Evolutionary conservation across 2,113 vertebrate genomes (phyloP), one percentile per base, ranked within the genome.

Genomic region (Ancistrus triradiatus): DNA sequence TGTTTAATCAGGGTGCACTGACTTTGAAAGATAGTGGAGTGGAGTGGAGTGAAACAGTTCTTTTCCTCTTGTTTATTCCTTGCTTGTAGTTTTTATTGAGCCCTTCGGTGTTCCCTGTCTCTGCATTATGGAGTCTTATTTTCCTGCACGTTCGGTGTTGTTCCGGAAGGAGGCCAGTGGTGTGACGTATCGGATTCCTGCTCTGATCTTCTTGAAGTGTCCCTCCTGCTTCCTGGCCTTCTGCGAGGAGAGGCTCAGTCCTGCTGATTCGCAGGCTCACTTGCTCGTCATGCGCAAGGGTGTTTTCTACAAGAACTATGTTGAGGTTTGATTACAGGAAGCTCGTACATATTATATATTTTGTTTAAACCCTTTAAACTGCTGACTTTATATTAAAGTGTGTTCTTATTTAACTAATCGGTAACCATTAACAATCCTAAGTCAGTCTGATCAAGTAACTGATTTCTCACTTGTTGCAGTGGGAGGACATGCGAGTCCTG

Each of bases 111-210:
- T 35, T 21, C 4, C 21, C 11, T n/a, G n/a, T n/a, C n/a, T 8
- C 19, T 8, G 44, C 19, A 72, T 49, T 42, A 97, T 97, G 94
- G 83, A 72, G n/a, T 76, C 87, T n/a, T 87, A 85, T 61, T 85
- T 89, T 40, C 95, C 95, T 0, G 78, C 84, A 0, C 89, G 92
- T 24, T 91, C 90, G 0, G 89, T 94, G 62, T 90, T 98, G 2
- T 98, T 97, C 19, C 90, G 82, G 76, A 90, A 85, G 74, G 90
- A 95, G 59, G 66, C 86, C 2, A 92, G 74, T 0, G 96, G 93
- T 0, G 87, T 97, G 74, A 97, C 94, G 0, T 97, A 97, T 78
- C 86, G 95, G 0, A 87, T 98, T 6, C 96, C 96, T 0, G 94
- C 93, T 0, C 81, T 97, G 73, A 87, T 97, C 40, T 87, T 88